These are phyloP conservation scores for Patella vulgata DNA, from an alignment of 1,140 invertebrate species.

Conservation along the genomic window DNA sequence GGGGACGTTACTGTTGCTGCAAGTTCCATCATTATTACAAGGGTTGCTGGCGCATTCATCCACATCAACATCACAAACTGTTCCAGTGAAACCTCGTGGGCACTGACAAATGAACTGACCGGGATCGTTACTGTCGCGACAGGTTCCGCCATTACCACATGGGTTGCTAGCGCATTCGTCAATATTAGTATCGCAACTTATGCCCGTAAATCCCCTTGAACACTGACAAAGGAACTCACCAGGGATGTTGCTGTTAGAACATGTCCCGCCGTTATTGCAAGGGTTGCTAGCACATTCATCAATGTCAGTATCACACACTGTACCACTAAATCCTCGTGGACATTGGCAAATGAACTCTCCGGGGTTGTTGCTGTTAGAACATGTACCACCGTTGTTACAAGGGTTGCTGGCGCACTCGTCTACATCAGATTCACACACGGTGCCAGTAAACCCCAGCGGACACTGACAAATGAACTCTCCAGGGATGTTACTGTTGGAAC, in stretches of 20 bases:
- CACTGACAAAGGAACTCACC: conserved; percentile 18
- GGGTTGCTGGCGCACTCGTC: conserved; percentile 57
- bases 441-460: conserved; percentile 15
- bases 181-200: conserved; percentile 14
- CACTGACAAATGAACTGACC: conserved; percentile 71
- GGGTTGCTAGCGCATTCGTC: conserved; percentile 13
- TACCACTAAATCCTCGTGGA: conserved; percentile 62
- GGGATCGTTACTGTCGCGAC: conserved; percentile 38
- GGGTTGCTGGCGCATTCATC: conserved; percentile 45
- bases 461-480: conserved; percentile 75
- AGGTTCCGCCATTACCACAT: conserved; percentile 17
- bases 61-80: conserved; percentile 62
- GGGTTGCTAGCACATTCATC: conserved; percentile 47
- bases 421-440: conserved; percentile 65
- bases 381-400: conserved; percentile 60
- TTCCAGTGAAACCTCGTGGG: conserved; percentile 68
- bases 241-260: conserved; percentile 79
- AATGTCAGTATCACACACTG: conserved; percentile 45
- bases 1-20: conserved; percentile 68
- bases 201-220: conserved; percentile 6
- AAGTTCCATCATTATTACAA: conserved; percentile 57
- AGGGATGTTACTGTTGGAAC: conserved; percentile 68
- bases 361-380: conserved; percentile 58
- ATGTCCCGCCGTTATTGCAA: conserved; percentile 73
- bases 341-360: conserved; percentile 66